phyloP scores from a whole-genome alignment of 1,140 invertebrate species.

The Euura saliciscinereae region DNA sequence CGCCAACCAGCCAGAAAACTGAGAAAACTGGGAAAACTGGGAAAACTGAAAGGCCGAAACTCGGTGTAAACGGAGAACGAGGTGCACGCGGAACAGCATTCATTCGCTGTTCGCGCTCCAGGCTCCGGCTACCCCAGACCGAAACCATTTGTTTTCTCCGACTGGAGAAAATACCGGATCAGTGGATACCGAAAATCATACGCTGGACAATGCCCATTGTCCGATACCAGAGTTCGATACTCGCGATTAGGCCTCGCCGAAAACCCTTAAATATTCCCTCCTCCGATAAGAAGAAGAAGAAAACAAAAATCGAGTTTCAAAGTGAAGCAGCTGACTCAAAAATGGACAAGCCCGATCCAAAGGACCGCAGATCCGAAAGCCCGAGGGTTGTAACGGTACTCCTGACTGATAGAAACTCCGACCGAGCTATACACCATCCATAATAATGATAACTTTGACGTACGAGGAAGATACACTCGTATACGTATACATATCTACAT shows the following conservation, averaged over 20 bases:
- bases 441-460: constrained; percentile 6
- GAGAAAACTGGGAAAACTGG: background rate
- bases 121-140: background rate
- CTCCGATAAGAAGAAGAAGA: too few relatives aligned
- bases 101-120: background rate
- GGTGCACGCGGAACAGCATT: background rate
- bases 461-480: background rate
- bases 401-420: background rate
- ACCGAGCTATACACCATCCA: background rate
- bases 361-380: too few relatives aligned
- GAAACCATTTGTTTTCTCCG: background rate
- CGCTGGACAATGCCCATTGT: constrained; percentile 4
- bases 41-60: background rate
- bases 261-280: too few relatives aligned
- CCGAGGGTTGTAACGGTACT: too few relatives aligned
- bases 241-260: too few relatives aligned
- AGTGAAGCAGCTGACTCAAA: too few relatives aligned
- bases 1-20: constrained; percentile 1
- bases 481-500: background rate
- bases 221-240: background rate
- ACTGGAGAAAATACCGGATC: background rate
- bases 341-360: too few relatives aligned
- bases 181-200: constrained; percentile 3
- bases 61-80: background rate
- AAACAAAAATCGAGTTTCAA: too few relatives aligned